Evolutionary conservation across 2,888 invertebrate genomes (phyloP), one percentile per base, ranked within the genome.

Genomic region (Pocota personata): DNA sequence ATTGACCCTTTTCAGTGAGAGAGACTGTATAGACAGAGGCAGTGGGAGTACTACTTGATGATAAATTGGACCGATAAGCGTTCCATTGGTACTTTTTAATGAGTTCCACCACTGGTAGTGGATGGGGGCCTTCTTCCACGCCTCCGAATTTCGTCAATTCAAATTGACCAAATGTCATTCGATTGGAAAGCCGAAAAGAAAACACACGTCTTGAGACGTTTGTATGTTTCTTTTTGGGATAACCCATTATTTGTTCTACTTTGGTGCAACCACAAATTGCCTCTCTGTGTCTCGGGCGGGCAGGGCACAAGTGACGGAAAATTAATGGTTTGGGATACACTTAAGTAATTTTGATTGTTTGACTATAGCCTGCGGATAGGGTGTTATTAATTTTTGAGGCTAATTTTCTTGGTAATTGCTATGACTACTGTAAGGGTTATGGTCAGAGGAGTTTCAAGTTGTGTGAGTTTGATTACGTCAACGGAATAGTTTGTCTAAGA

Each of bases 211-310:
- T 76, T 58, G 52, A 48, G 48, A 37, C 35, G 30, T 10, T 30
- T n/a, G n/a, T n/a, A n/a, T n/a, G n/a, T 40, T 19, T 27, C 2
- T 14, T 24, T 30, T 69, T 71, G 60, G 62, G 80, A 64, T 79
- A 86, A 76, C 84, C 84, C 80, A 80, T 86, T 86, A 86, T 86
- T 86, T 86, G 84, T 80, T 86, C 80, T 86, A 86, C 84, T 86
- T 80, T 86, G 84, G 60, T 80, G 84, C 84, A 86, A 80, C 84
- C 80, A 86, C 84, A 86, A 86, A 86, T 75, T 86, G 80, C 35
- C 72, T 12, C 8, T 37, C 37, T 50, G 30, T 32, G 48, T 16
- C n/a, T 52, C 16, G 62, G 84, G 84, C 80, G 75, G 24, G 24
- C 24, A 24, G 24, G 57, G 37, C 35, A 5, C 73, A 80, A 58